Percentiles rank a stretch among this genome's conserved stretches.
Conservation (phyloP, 2,888 invertebrate species). For the Drosophila aldrichi region DNA sequence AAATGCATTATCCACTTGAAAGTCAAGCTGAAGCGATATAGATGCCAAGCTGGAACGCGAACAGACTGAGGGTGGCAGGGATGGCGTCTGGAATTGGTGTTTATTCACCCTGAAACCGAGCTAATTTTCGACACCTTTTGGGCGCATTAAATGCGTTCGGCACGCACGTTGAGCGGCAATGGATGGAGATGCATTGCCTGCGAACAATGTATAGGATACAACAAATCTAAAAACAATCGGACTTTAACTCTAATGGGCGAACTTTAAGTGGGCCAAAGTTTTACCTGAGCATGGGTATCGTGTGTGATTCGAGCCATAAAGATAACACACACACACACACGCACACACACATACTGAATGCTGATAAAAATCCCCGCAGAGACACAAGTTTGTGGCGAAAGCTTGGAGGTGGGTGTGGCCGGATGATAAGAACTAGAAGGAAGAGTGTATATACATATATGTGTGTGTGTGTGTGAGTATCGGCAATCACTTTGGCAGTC, state of each 20-base stretch:
- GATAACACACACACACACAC: conserved; percentile 42
- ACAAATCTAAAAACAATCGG: conserved; percentile 37
- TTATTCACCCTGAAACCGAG: conserved; percentile 54
- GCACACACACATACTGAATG: conserved; percentile 51
- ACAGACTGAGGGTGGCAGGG: not conserved
- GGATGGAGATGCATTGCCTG: conserved; percentile 41
- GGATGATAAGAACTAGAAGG: conserved; percentile 33
- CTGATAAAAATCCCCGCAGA: conserved; percentile 54
- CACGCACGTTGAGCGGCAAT: conserved; percentile 48
- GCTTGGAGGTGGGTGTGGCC: not conserved
- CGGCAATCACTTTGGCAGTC: conserved; percentile 67
- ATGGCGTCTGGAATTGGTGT: not conserved
- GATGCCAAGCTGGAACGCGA: conserved; percentile 49
- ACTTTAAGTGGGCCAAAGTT: conserved; percentile 64
- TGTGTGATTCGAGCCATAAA: conserved; percentile 73
- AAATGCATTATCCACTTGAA: conserved; percentile 78
- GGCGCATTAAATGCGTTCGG: conserved; percentile 54
- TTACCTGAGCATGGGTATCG: conserved; percentile 52
- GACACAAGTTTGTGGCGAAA: conserved; percentile 41
- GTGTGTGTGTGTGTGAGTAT: conserved; percentile 11
- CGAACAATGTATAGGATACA: conserved; percentile 27
- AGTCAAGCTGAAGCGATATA: conserved; percentile 58
- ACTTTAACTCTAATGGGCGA: conserved; percentile 71
- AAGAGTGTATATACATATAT: not conserved
- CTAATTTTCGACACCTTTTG: conserved; percentile 71